Evolutionary conservation across 2,888 invertebrate species (phyloP), one percentile per base, ranked within the genome.

Genomic region (Pseudococcus viburni): DNA sequence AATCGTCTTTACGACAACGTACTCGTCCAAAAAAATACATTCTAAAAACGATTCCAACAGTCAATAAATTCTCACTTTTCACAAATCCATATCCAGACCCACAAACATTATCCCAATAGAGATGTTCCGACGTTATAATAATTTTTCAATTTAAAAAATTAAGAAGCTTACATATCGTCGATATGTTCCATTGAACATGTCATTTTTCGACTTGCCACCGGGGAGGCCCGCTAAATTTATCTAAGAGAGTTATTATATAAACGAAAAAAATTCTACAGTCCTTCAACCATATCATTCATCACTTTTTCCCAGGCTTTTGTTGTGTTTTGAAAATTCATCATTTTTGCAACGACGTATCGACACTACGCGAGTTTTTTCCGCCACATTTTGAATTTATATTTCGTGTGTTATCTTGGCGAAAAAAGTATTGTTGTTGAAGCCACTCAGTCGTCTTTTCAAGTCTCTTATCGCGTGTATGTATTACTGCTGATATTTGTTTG

Each of bases 321-420:
- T 80, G 46, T 46, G 46, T 83, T 83, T 83, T 42, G 46, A 83
- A 83, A 83, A 83, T 83, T 83, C 80, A 83, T 83, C 80, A 83
- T 83, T 83, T 83, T 46, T 42, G 8, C 6, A 46, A 83, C 19
- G 80, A 83, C 19, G 80, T 83, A 83, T 83, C 80, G 80, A 83
- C 80, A 83, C 22, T 83, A 73, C 46, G 33, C 33, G 42, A 39
- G 42, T 42, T 83, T 83, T 83, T 83, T 46, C 11, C 46, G n/a
- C 46, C 80, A 19, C 19, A 83, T 83, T 83, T 83, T 42, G 80
- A 83, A 46, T 83, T 73, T 73, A 73, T 46, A 83, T 33, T 83
- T 83, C 80, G 80, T 83, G 80, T 83, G 80, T 83, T 83, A 83
- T 83, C 80, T 83, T 33, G 5, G 19, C 42, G 80, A 46, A 83